Conservation (phyloP, 2,888 invertebrate genomes). For the Tenthredo scrophulariae region DNA sequence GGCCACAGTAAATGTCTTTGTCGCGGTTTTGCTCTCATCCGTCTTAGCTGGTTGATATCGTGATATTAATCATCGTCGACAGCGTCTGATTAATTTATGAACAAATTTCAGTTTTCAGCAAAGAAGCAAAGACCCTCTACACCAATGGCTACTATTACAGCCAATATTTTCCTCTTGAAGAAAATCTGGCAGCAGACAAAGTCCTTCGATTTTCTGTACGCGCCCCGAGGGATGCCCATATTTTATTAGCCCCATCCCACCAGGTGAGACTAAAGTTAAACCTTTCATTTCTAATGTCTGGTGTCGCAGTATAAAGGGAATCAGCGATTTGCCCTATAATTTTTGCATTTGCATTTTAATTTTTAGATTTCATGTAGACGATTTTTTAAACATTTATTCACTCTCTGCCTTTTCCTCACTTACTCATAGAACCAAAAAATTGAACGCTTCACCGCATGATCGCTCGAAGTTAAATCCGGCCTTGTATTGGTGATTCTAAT, state of each 20-base stretch:
- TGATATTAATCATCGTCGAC: background rate
- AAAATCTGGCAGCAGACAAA: constrained; percentile 56
- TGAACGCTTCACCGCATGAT: background rate
- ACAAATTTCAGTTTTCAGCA: constrained; percentile 48
- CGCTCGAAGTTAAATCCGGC: background rate
- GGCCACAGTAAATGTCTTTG: background rate
- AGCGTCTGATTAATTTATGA: background rate
- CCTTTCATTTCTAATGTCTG: background rate
- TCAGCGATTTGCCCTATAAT: background rate
- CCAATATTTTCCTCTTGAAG: constrained; percentile 57
- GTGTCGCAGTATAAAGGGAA: background rate
- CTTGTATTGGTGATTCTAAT: background rate
- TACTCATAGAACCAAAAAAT: background rate
- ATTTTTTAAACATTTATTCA: background rate
- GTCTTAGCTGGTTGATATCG: background rate
- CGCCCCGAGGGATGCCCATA: constrained; percentile 58
- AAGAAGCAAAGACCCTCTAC: constrained; percentile 56
- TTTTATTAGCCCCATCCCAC: constrained; percentile 58
- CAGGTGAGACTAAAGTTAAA: constrained; percentile 52
- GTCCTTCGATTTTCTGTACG: constrained; percentile 56
- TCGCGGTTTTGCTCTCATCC: background rate
- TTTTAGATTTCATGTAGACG: too few relatives aligned
- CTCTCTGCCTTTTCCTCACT: background rate
- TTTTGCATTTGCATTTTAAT: too few relatives aligned
- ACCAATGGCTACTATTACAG: constrained; percentile 58